A percentile compares a stretch with the other conserved stretches of the same genome.
phyloP scores from a whole-genome alignment of 1,140 invertebrate genomes.

The Trinorchestia longiramus region DNA sequence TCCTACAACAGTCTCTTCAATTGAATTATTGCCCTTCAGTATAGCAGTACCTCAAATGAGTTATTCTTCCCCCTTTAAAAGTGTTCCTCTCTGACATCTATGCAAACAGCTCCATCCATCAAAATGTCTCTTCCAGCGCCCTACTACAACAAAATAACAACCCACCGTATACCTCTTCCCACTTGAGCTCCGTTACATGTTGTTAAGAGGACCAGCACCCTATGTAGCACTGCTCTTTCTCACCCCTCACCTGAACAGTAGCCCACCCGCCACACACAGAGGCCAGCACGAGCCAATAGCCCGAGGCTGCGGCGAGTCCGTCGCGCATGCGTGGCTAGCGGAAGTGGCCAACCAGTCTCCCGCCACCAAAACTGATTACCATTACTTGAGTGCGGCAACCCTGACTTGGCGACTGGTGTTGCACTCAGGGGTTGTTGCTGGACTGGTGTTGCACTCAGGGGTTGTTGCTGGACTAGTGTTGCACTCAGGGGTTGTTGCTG shows the following conservation, averaged over 20 bases:
- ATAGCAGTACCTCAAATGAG: not conserved
- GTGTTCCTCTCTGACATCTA: not conserved
- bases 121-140: not conserved
- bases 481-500: too few species aligned
- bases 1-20: too few species aligned
- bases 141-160: not conserved
- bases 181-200: not conserved
- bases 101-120: not conserved
- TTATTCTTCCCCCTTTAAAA: not conserved
- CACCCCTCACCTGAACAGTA: not conserved
- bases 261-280: not conserved
- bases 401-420: not conserved
- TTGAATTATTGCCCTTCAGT: too few species aligned
- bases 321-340: not conserved
- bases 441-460: too few species aligned
- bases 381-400: constrained; percentile 6
- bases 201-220: not conserved
- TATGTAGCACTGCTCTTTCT: not conserved
- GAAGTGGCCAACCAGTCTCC: not conserved
- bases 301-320: not conserved
- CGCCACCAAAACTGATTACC: constrained; percentile 30
- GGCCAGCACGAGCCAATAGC: constrained; percentile 18
- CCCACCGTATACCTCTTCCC: not conserved
- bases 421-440: too few species aligned
- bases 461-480: too few species aligned